phyloP scores from a whole-genome alignment of 2,888 invertebrate genomes.

The Allolobophora icterica region DNA sequence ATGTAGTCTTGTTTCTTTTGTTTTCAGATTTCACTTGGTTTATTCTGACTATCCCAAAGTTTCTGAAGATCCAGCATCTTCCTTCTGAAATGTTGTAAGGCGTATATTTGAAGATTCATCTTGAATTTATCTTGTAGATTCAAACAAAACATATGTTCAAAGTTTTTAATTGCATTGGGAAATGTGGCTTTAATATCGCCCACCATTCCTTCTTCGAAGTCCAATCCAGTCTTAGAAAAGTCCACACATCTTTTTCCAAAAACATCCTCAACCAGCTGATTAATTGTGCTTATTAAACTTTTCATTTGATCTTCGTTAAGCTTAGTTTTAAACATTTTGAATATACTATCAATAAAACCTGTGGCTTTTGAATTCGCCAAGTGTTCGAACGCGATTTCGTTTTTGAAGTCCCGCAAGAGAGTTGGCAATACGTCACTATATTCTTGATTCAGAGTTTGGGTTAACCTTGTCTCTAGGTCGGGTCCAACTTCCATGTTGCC shows the following conservation, averaged over 20 bases:
- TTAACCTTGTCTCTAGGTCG: not conserved
- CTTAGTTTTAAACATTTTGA: too few relatives aligned
- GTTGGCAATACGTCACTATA: not conserved
- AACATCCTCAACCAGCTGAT: not conserved
- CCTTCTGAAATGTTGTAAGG: not conserved
- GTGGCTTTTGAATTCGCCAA: not conserved
- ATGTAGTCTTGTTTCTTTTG: slow-evolving; percentile 9
- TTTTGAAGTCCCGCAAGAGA: not conserved
- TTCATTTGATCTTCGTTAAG: not conserved
- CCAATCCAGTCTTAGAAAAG: not conserved
- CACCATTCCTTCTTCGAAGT: slow-evolving; percentile 26
- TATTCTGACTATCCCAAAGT: not conserved
- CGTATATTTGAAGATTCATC: not conserved
- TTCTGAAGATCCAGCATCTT: not conserved
- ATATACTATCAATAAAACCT: too few relatives aligned
- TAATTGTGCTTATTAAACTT: not conserved
- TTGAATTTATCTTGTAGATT: not conserved
- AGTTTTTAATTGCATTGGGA: not conserved
- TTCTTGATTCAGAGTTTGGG: not conserved
- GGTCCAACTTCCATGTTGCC: not conserved
- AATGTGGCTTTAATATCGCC: not conserved
- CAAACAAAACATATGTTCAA: not conserved
- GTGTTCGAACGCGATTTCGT: not conserved
- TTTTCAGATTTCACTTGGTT: not conserved
- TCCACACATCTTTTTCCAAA: not conserved